Conservation (phyloP, 2,797 vertebrate species). For the Caiman crocodilus region DNA sequence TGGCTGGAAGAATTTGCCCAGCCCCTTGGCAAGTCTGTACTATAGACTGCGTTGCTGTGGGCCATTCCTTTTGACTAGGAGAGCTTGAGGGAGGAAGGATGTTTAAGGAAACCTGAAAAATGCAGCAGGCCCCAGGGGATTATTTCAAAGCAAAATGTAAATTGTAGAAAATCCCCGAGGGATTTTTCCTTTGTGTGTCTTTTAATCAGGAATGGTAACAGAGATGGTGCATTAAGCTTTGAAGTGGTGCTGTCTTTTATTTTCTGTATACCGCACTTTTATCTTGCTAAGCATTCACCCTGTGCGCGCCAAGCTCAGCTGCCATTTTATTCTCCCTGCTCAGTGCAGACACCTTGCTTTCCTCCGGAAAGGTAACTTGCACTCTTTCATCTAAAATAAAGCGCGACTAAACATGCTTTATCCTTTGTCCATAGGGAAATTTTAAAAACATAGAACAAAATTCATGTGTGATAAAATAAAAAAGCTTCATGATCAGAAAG, state of each 20-base stretch:
- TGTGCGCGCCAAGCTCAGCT: fast-evolving
- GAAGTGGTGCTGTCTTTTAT: fast-evolving
- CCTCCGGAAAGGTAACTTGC: background rate
- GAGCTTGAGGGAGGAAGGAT: background rate
- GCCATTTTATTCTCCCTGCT: background rate
- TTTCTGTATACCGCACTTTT: fast-evolving
- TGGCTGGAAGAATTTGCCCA: no score
- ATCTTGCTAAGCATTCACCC: fast-evolving
- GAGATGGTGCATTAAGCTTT: fast-evolving
- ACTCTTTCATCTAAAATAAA: background rate
- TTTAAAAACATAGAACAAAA: background rate
- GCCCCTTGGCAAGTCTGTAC: no score
- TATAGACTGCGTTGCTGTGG: no score
- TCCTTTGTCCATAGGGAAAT: no score
- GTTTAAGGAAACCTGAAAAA: background rate
- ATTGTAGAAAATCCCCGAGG: background rate
- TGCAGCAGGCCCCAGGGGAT: background rate
- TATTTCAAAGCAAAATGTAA: background rate
- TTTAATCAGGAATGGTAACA: background rate
- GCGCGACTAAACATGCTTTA: background rate
- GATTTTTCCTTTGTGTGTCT: background rate
- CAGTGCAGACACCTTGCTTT: background rate
- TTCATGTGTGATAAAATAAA: background rate
- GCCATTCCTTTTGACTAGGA: background rate
- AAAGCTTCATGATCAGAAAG: background rate